Conservation (phyloP, 2,888 invertebrate genomes). For the Lasioglossum vierecki region DNA sequence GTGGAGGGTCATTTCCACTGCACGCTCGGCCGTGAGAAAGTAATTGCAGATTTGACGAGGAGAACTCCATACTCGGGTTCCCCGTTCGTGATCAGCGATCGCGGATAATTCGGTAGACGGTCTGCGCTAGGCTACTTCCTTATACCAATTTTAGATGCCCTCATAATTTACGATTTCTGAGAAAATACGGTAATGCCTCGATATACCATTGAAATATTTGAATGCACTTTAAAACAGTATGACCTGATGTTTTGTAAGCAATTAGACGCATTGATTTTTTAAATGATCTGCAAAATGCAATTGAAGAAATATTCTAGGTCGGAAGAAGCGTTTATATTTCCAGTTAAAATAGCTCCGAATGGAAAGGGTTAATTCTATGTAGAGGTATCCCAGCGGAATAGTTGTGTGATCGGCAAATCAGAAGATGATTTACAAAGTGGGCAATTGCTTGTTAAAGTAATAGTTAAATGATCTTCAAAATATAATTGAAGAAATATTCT, state of each 20-base stretch:
- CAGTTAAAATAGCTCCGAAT: too few relatives aligned
- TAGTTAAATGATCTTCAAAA: neutral
- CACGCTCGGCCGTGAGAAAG: slow-evolving; percentile 41
- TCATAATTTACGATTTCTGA: neutral
- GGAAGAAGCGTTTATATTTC: too few relatives aligned
- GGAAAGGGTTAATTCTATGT: neutral
- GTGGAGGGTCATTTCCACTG: slow-evolving; percentile 31
- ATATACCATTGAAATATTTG: too few relatives aligned
- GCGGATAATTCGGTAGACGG: neutral
- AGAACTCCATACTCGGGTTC: neutral
- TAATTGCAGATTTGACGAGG: slow-evolving; percentile 32
- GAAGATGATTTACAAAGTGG: slow-evolving; percentile 5
- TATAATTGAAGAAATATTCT: too few relatives aligned
- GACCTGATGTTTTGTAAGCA: too few relatives aligned
- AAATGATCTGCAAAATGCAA: too few relatives aligned
- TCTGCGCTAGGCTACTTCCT: neutral
- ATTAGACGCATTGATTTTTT: too few relatives aligned
- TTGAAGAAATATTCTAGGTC: too few relatives aligned
- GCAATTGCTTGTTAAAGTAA: neutral
- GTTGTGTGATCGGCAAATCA: neutral
- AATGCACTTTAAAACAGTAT: too few relatives aligned
- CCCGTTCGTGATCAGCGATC: neutral
- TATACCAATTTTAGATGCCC: neutral
- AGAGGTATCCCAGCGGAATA: neutral
- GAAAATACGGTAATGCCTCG: neutral